Base-by-base conservation (phyloP, 2,113 vertebrate genomes). In the Festucalex cinctus region DNA sequence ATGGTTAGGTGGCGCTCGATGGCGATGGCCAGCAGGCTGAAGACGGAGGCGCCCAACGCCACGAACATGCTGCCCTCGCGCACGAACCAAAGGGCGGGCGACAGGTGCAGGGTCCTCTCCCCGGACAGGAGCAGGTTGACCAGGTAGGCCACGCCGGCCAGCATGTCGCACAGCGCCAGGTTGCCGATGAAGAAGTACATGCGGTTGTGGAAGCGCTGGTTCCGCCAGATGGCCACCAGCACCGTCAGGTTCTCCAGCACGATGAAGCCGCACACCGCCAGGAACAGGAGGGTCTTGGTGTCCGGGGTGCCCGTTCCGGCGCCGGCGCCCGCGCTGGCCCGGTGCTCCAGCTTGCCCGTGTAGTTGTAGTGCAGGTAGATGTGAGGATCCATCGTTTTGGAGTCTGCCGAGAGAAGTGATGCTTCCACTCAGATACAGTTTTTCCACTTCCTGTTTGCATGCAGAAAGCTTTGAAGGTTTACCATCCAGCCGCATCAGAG, bases 161-260 rank as follows among this genome's bases (percentile, higher is more conserved):
- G 87, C 80, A 98, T 82, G 89, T 99, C 97, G 56, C 96, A 98
- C 71, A 99, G 91, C 3, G 97, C 97, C 85, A 99, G 89, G 86
- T 98, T 99, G 65, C 90, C 96, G 19, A 99, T 98, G 88, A 99
- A 99, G 75, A 94, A 98, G 90, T 98, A 98, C 95, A 98, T 98
- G 74, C 96, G 94, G 66, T 95, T 98, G 88, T 98, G 96, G 78
- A 99, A 96, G 70, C 89, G 91, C 70, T 96, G 93, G 84, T 97
- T 99, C 79, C 93, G 95, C 95, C 95, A 98, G 85, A 99, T 96
- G 74, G 94, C 96, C 24, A 95, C 88, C 77, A 99, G 83, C 12
- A 99, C 96, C 70, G 96, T 93, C 71, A 98, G 73, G 85, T 99
- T 98, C 91, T 98, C 97, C 85, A 98, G 70, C 51, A 98, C 90